Evolutionary conservation across 2,888 invertebrate species (phyloP).

Genomic region (Mantis religiosa): DNA sequence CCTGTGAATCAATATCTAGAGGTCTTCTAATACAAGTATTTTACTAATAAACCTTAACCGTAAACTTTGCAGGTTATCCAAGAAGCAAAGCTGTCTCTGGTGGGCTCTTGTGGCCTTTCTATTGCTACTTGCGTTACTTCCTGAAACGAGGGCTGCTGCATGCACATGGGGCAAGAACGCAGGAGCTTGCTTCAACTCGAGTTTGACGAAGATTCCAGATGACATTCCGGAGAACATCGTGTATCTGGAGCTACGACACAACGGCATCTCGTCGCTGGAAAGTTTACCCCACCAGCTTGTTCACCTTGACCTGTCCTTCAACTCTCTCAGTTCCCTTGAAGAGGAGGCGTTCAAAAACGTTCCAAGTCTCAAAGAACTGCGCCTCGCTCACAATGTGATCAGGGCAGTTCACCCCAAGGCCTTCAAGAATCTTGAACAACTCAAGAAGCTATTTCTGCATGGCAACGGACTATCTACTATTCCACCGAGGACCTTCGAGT

Average conservation of each 20-base stretch:
- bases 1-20: too few species aligned
- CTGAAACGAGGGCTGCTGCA: not conserved
- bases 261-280: not conserved
- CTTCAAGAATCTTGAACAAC: not conserved
- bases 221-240: not conserved
- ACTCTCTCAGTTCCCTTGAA: not conserved
- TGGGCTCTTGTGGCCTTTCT: not conserved
- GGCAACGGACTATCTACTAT: not conserved
- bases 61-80: not conserved
- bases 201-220: not conserved
- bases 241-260: not conserved
- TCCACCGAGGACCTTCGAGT: not conserved
- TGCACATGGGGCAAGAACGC: not conserved
- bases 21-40: not conserved
- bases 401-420: not conserved
- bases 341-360: not conserved
- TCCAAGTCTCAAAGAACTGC: not conserved
- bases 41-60: not conserved
- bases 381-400: not conserved
- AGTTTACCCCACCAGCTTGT: not conserved
- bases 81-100: not conserved
- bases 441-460: not conserved
- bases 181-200: not conserved
- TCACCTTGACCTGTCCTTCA: not conserved
- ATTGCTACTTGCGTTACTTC: not conserved